Evolutionary conservation across 2,888 invertebrate genomes (phyloP), one percentile per base, ranked within the genome.

Genomic region (Drosophila antonietae): DNA sequence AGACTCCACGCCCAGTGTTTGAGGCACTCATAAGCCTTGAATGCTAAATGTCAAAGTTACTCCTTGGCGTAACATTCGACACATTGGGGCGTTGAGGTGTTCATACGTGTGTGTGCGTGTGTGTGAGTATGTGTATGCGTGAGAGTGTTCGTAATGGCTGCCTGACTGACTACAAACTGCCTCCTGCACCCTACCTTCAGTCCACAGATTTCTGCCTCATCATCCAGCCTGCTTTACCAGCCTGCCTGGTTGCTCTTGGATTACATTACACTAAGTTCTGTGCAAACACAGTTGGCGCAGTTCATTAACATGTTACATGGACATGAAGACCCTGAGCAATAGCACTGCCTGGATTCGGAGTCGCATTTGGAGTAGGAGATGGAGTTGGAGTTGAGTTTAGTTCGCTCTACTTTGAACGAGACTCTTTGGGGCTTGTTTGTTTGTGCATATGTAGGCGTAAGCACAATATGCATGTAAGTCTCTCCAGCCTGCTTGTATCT

Each of bases 271-370:
- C 84, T 84, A 88, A 89, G 90, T 87, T 89, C 78, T 88, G 79
- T 85, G 88, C 90, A 90, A 89, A 90, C 89, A 90, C 83, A 81
- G 90, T 83, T 85, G 89, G 84, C 80, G 89, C 89, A 88, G 90
- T 90, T 88, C 86, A 88, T 88, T 89, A 90, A 88, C 90, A 90
- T 89, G 88, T 90, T 89, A 86, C 86, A 90, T 88, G 89, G 84
- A 90, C 81, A 81, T 71, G 76, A 74, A 80, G 69, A 73, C 61
- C 61, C 68, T 62, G 51, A 56, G 61, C 73, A 18, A 39, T 28
- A 52, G 63, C 57, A 55, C n/a, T 41, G 70, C 31, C 35, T 47
- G 39, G 15, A 64, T 23, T 20, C 10, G 49, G 39, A 66, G 49
- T 20, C 6, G 35, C 41, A 64, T 44, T 49, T 1, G 57, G 35